Evolutionary conservation across 2,888 invertebrate genomes (phyloP).

Genomic region (Rhingia campestris): DNA sequence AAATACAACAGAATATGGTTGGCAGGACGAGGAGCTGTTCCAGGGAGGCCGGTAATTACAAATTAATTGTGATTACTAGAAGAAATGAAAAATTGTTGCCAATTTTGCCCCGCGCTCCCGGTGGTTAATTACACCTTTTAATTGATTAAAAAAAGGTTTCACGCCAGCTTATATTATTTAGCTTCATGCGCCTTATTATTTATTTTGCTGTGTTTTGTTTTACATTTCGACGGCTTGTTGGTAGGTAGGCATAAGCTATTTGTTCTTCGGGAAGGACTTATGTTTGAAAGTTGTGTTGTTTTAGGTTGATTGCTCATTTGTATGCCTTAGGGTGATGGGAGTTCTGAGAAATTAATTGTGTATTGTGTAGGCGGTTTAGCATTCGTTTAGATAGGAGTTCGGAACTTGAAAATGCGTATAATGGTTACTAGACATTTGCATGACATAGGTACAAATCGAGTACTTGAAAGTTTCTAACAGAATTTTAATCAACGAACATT

Average conservation of each 20-base stretch:
- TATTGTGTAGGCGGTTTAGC: not conserved
- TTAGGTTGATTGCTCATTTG: slow-evolving; percentile 33
- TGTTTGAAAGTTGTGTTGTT: slow-evolving; percentile 26
- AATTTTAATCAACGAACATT: no score
- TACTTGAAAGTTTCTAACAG: no score
- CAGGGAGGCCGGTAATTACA: slow-evolving; percentile 34
- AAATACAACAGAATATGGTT: not conserved
- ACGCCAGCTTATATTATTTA: not conserved
- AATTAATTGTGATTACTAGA: slow-evolving; percentile 58
- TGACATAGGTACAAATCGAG: no score
- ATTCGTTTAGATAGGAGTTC: no score
- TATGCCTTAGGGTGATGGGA: slow-evolving; percentile 1
- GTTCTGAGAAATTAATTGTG: not conserved
- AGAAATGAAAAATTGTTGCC: slow-evolving; percentile 41
- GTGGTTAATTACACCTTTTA: slow-evolving; percentile 39
- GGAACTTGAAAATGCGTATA: no score
- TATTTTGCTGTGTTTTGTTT: not conserved
- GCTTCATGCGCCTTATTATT: not conserved
- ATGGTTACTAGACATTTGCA: no score
- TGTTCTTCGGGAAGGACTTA: not conserved
- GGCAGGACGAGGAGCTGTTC: not conserved
- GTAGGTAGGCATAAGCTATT: not conserved
- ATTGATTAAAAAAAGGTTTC: slow-evolving; percentile 49
- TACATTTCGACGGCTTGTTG: not conserved
- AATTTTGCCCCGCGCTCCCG: not conserved